A percentile compares a stretch with the other conserved stretches of the same genome.
phyloP scores from a whole-genome alignment of 2,797 vertebrate species.

The Astyanax mexicanus region DNA sequence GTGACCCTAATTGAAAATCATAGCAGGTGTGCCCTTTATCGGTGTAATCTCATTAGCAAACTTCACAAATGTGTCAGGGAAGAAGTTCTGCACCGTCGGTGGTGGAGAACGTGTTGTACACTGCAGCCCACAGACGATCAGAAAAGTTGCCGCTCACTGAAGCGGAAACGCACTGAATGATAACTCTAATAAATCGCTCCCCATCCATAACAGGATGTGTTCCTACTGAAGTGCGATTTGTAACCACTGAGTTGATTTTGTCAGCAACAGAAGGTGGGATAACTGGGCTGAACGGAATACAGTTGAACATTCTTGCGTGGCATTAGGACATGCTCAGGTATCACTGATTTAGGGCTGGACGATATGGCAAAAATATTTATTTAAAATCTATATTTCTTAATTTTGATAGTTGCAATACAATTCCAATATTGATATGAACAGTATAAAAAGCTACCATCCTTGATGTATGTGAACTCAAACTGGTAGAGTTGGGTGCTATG shows the following conservation, averaged over 20 bases:
- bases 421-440: too few relatives aligned
- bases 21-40: conserved; percentile 61
- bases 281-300: not conserved
- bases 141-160: conserved; percentile 35
- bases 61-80: conserved; percentile 48
- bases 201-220: not conserved
- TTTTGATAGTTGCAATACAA: too few relatives aligned
- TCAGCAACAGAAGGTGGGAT: not conserved
- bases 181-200: conserved; percentile 37
- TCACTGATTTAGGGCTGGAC: too few relatives aligned
- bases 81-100: conserved; percentile 45
- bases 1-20: conserved; percentile 62
- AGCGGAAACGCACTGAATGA: conserved; percentile 12
- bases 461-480: too few relatives aligned
- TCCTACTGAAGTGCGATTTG: conserved; percentile 12
- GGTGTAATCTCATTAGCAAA: conserved; percentile 57
- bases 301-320: too few relatives aligned
- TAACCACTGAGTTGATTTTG: conserved; percentile 8
- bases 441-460: too few relatives aligned
- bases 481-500: too few relatives aligned
- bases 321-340: too few relatives aligned
- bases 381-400: too few relatives aligned
- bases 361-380: too few relatives aligned
- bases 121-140: conserved; percentile 41
- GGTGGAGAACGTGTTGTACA: conserved; percentile 32